A percentile compares a stretch with the other conserved stretches of the same genome.
Evolutionary conservation across 2,797 vertebrate genomes (phyloP).

Genomic region (Alosa sapidissima): DNA sequence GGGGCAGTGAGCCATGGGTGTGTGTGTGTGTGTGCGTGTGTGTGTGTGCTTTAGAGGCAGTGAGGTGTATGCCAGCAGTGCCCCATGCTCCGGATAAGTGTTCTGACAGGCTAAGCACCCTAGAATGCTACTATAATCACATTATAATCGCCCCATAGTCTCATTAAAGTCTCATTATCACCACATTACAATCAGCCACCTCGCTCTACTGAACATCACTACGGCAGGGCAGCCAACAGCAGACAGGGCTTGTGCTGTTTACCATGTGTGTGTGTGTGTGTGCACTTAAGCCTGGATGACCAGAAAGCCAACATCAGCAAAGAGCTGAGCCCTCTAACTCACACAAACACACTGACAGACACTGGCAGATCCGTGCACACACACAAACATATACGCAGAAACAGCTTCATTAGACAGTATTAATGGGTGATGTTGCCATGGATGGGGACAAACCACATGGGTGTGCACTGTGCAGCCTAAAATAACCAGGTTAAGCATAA

Average conservation of each 20-base stretch:
- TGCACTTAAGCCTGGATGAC: constrained; percentile 40
- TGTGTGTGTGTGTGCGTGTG: constrained; percentile 40
- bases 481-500: constrained; percentile 21
- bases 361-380: background rate
- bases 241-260: constrained; percentile 24
- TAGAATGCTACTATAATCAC: constrained; percentile 67
- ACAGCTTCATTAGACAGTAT: constrained; percentile 11
- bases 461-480: background rate
- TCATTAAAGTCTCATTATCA: constrained; percentile 54
- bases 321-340: constrained; percentile 21
- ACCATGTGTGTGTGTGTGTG: constrained; percentile 20
- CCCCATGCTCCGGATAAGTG: constrained; percentile 43
- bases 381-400: background rate
- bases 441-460: constrained; percentile 13
- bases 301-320: constrained; percentile 46
- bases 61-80: constrained; percentile 70
- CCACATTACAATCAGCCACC: constrained; percentile 14
- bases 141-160: constrained; percentile 55
- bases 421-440: constrained; percentile 32
- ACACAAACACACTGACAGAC: constrained; percentile 28
- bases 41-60: constrained; percentile 50
- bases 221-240: constrained; percentile 14
- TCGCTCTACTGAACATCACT: constrained; percentile 15
- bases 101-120: constrained; percentile 66
- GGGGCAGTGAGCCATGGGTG: constrained; percentile 19